Evolutionary conservation across 2,797 vertebrate species (phyloP).

Genomic region (Lindbergichthys nudifrons): DNA sequence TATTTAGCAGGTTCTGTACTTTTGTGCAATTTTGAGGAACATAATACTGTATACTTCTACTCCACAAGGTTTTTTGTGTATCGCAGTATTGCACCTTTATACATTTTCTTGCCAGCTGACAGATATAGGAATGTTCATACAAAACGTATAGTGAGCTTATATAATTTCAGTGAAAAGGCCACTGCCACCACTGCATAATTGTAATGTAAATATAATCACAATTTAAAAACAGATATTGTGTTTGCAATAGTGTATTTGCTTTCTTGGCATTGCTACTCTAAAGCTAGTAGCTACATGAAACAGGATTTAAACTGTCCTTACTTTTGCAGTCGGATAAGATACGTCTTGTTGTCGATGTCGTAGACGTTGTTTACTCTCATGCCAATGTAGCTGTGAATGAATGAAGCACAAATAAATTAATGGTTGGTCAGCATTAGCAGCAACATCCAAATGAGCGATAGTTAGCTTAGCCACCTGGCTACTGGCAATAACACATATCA

Average conservation of each 20-base stretch:
- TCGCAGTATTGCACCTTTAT: not conserved
- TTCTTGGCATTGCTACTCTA: not conserved
- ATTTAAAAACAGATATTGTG: not conserved
- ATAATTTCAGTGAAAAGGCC: not conserved
- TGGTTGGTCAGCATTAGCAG: constrained; percentile 7
- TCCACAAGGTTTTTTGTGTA: not conserved
- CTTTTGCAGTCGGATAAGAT: constrained; percentile 97
- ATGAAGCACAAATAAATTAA: constrained; percentile 8
- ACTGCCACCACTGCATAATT: not conserved
- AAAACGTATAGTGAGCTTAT: not conserved
- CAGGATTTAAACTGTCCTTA: constrained; percentile 77
- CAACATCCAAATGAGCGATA: constrained; percentile 23
- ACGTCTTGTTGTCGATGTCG: constrained; percentile 98
- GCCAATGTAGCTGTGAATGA: constrained; percentile 88
- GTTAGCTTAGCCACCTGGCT: constrained; percentile 49
- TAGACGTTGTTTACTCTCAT: constrained; percentile 98
- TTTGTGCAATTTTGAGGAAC: not conserved
- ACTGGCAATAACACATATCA: constrained; percentile 5
- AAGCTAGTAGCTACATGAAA: not conserved
- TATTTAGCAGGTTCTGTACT: not conserved
- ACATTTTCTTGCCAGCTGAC: not conserved
- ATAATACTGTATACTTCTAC: not conserved
- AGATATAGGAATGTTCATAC: not conserved
- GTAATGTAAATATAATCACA: not conserved
- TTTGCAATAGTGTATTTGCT: not conserved